Percentiles rank a stretch among this genome's conserved stretches.
Evolutionary conservation across 1,140 invertebrate genomes (phyloP).

Genomic region (Musca vetustissima): DNA sequence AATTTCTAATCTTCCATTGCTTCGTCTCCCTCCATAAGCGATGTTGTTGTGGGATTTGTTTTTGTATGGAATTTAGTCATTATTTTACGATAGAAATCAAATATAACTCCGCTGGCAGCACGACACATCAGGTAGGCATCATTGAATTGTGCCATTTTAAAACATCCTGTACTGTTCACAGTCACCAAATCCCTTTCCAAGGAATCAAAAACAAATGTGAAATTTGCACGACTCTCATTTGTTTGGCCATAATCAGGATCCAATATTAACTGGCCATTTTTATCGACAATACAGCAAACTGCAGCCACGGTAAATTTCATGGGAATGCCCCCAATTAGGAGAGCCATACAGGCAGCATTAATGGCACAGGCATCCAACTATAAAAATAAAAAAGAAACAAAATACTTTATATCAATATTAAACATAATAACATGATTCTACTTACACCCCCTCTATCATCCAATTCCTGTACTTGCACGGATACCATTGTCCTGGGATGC

Average conservation of each 20-base stretch:
- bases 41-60: constrained; percentile 5
- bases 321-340: constrained; percentile 77
- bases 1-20: constrained; percentile 26
- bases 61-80: constrained; percentile 42
- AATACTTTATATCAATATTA: neutral
- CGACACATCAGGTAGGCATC: constrained; percentile 66
- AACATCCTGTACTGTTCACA: constrained; percentile 69
- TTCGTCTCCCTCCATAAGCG: constrained; percentile 22
- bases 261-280: constrained; percentile 65
- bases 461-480: constrained; percentile 82
- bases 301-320: constrained; percentile 82
- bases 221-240: constrained; percentile 57
- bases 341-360: constrained; percentile 79
- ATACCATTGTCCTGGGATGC: constrained; percentile 77
- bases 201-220: constrained; percentile 74
- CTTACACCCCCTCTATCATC: constrained; percentile 81
- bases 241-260: constrained; percentile 63
- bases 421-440: constrained; percentile 23
- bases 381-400: constrained; percentile 33
- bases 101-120: constrained; percentile 66
- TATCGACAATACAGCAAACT: constrained; percentile 70
- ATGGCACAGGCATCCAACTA: constrained; percentile 78
- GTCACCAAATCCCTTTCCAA: constrained; percentile 64
- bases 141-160: constrained; percentile 65
- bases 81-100: constrained; percentile 69